These are phyloP conservation scores for Ypsolopha scabrella DNA, from an alignment of 2,888 invertebrate species.

Conservation along the genomic window DNA sequence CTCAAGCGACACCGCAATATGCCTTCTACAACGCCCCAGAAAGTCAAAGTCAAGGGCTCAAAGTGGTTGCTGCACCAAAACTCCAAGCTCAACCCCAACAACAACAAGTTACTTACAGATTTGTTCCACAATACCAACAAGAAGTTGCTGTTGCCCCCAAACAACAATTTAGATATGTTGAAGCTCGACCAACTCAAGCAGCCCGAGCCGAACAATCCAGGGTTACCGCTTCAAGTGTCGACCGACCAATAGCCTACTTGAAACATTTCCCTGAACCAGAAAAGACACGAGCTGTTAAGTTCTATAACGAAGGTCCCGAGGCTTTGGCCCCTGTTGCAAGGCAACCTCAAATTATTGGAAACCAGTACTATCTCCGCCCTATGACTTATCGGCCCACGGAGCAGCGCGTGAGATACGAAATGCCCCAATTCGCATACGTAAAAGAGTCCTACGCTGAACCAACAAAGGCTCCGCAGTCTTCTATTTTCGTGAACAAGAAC, in stretches of 20 bases:
- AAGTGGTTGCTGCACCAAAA: slow-evolving; percentile 58
- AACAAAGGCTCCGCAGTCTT: slow-evolving; percentile 48
- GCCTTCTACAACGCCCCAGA: slow-evolving; percentile 37
- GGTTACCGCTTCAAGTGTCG: slow-evolving; percentile 31
- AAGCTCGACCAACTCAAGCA: slow-evolving; percentile 35
- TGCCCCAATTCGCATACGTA: slow-evolving; percentile 23
- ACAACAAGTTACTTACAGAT: slow-evolving; percentile 35
- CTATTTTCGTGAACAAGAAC: slow-evolving; percentile 57
- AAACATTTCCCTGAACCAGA: slow-evolving; percentile 53
- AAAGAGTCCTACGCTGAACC: slow-evolving; percentile 34
- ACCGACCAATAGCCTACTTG: slow-evolving; percentile 51
- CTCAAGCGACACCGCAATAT: slow-evolving; percentile 26
- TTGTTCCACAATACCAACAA: slow-evolving; percentile 40
- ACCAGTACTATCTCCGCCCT: slow-evolving; percentile 52
- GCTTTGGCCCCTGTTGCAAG: slow-evolving; percentile 20
- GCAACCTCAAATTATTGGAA: slow-evolving; percentile 29
- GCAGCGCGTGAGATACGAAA: slow-evolving; percentile 41
- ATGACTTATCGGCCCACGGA: slow-evolving; percentile 43
- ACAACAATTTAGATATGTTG: slow-evolving; percentile 52
- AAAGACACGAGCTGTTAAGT: slow-evolving; percentile 44
- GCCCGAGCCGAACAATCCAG: slow-evolving; percentile 44
- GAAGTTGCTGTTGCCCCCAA: slow-evolving; percentile 46
- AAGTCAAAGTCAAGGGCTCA: slow-evolving; percentile 43
- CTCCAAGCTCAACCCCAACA: slow-evolving; percentile 28
- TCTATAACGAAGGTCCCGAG: slow-evolving; percentile 41